A percentile compares a stretch with the other conserved stretches of the same genome.
Evolutionary conservation across 2,797 vertebrate species (phyloP).

Genomic region (Sebastiscus tertius): DNA sequence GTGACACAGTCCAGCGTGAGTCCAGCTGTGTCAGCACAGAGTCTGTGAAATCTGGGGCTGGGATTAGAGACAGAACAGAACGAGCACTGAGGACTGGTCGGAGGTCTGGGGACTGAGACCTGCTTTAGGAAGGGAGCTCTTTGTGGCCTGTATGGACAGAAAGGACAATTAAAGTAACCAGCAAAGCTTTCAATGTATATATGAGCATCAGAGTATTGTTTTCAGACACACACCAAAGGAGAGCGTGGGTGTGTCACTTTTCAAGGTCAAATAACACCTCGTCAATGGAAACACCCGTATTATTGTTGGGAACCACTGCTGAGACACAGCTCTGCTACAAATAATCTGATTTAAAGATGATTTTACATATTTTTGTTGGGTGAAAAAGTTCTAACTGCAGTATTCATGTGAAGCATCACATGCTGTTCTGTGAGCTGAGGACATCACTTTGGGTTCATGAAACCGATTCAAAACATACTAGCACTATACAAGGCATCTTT

Average conservation of each 20-base stretch:
- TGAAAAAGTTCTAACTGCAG: neutral
- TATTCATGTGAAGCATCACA: neutral
- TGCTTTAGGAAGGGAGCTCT: neutral
- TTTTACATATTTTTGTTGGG: neutral
- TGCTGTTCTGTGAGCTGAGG: neutral
- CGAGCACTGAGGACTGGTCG: neutral
- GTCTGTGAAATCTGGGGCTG: slow-evolving; percentile 22
- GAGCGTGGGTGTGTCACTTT: neutral
- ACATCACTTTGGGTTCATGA: neutral
- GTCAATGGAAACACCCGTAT: neutral
- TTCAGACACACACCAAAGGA: neutral
- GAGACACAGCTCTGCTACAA: neutral
- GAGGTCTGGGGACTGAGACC: neutral
- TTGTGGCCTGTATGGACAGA: neutral
- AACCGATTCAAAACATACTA: neutral
- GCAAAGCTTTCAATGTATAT: neutral
- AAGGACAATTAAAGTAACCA: rapidly evolving
- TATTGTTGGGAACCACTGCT: neutral
- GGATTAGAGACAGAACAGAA: slow-evolving; percentile 1
- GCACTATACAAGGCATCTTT: too few relatives aligned
- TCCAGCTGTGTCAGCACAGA: slow-evolving; percentile 41
- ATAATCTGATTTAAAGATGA: neutral
- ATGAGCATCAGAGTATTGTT: neutral
- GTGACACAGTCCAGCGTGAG: slow-evolving; percentile 29
- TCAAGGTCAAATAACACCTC: neutral